phyloP scores from a whole-genome alignment of 2,888 invertebrate genomes.

The Rhingia rostrata region DNA sequence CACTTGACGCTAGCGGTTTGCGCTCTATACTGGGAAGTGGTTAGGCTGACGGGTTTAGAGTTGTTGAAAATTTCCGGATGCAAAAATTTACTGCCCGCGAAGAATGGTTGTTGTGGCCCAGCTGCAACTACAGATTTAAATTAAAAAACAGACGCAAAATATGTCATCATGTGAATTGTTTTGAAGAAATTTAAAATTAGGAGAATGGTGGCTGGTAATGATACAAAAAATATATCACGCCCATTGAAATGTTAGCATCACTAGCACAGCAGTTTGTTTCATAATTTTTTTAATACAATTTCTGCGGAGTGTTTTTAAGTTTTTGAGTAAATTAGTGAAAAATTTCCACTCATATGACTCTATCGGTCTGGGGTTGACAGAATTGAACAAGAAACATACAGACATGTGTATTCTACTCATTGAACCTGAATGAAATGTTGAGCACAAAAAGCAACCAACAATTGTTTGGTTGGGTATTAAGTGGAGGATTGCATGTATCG shows the following conservation, averaged over 20 bases:
- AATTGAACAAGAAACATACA: neutral
- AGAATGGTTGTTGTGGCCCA: slow-evolving; percentile 14
- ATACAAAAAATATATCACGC: neutral
- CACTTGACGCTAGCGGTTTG: slow-evolving; percentile 60
- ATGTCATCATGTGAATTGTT: neutral
- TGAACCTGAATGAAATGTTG: slow-evolving; percentile 35
- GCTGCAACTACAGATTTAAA: slow-evolving; percentile 26
- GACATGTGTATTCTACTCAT: slow-evolving; percentile 24
- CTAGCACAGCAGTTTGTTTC: slow-evolving; percentile 3
- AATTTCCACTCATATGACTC: slow-evolving; percentile 16
- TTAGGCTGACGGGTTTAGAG: slow-evolving; percentile 29
- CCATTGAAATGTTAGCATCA: neutral
- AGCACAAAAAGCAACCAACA: neutral
- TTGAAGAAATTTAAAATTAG: neutral
- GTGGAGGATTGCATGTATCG: too few species aligned
- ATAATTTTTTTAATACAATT: slow-evolving; percentile 12
- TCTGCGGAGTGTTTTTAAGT: neutral
- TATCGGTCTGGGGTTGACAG: slow-evolving; percentile 34
- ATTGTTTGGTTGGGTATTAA: neutral
- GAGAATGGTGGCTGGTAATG: slow-evolving; percentile 2
- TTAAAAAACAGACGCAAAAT: slow-evolving; percentile 7
- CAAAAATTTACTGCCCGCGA: slow-evolving; percentile 35
- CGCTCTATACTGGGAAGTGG: slow-evolving; percentile 23
- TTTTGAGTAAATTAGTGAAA: slow-evolving; percentile 41
- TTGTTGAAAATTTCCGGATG: slow-evolving; percentile 65